These are phyloP conservation scores for Salticus scenicus DNA, from an alignment of 2,888 invertebrate species.

Conservation along the genomic window DNA sequence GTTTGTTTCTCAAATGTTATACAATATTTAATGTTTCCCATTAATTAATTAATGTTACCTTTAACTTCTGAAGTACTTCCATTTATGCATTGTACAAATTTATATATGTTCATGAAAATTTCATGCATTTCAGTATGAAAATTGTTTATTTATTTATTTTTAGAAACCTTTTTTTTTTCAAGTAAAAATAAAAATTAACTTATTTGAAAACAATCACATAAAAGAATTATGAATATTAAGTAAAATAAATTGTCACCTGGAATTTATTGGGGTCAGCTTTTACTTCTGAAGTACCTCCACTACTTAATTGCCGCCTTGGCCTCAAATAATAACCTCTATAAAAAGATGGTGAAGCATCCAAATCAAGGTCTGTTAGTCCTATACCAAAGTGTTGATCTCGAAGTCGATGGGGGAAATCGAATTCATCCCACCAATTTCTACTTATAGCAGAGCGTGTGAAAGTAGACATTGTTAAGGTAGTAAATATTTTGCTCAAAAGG, in stretches of 20 bases:
- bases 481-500: neutral
- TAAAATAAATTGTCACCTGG: slow-evolving; percentile 63
- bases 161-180: no score
- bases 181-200: no score
- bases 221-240: no score
- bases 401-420: slow-evolving; percentile 38
- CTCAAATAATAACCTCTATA: slow-evolving; percentile 59
- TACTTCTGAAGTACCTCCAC: slow-evolving; percentile 44
- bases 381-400: slow-evolving; percentile 59
- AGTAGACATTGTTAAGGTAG: slow-evolving; percentile 23
- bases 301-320: slow-evolving; percentile 48
- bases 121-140: no score
- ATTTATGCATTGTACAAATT: no score
- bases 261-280: slow-evolving; percentile 64
- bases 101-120: no score
- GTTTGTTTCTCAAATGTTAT: no score
- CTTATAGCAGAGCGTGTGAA: slow-evolving; percentile 33
- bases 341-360: slow-evolving; percentile 41
- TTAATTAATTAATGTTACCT: no score
- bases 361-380: slow-evolving; percentile 52
- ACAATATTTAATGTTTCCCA: no score
- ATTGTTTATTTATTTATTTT: no score
- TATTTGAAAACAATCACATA: no score
- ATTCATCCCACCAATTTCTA: slow-evolving; percentile 36
- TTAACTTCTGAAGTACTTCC: no score